Conservation (phyloP, 2,113 vertebrate genomes). For the Poeciliopsis turrubarensis region DNA sequence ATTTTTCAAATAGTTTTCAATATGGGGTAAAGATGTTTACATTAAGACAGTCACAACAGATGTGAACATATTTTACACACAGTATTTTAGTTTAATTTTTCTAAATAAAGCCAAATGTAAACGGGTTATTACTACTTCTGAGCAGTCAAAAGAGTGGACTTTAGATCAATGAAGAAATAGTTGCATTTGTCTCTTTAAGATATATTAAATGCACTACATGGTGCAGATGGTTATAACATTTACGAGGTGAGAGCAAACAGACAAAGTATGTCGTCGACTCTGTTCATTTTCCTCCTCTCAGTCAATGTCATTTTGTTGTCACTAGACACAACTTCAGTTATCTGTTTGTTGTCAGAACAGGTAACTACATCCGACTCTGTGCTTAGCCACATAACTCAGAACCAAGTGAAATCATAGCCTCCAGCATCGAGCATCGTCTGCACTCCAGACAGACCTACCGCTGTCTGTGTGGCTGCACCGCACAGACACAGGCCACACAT, state of each 20-base stretch:
- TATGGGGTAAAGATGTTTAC: no score
- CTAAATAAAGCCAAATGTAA: no score
- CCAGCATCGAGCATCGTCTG: conserved; percentile 46
- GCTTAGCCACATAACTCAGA: conserved; percentile 49
- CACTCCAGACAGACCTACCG: conserved; percentile 54
- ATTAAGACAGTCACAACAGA: no score
- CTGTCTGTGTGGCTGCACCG: conserved; percentile 22
- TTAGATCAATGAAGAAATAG: neutral
- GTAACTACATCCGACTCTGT: conserved; percentile 46
- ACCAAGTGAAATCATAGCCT: conserved; percentile 40
- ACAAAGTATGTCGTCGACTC: neutral
- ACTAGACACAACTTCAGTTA: conserved; percentile 3
- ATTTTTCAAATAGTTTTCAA: no score
- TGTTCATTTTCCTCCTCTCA: neutral
- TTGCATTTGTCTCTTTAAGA: neutral
- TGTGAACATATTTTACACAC: no score
- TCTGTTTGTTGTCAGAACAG: conserved; percentile 34
- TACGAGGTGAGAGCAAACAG: neutral
- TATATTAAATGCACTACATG: neutral
- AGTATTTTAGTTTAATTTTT: no score
- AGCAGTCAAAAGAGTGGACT: neutral
- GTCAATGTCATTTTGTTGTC: neutral
- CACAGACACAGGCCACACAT: conserved; percentile 17
- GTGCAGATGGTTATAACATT: neutral
- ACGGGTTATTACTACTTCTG: neutral